Evolutionary conservation across 2,888 invertebrate genomes (phyloP).

Genomic region (Melanophora roralis): DNA sequence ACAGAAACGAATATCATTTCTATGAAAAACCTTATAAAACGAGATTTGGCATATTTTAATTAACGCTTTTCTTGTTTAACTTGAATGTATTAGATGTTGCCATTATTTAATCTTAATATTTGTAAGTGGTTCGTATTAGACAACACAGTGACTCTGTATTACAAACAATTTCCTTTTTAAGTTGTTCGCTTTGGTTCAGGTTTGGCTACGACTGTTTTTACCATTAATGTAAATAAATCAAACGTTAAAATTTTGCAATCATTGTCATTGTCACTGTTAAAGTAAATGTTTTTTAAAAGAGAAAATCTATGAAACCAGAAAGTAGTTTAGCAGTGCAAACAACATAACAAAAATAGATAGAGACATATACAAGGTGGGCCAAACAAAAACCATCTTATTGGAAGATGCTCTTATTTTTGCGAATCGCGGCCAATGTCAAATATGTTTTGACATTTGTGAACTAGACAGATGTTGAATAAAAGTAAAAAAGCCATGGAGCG

Average conservation of each 20-base stretch:
- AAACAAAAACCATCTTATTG: too few relatives aligned
- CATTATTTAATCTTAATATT: background rate
- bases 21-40: too few relatives aligned
- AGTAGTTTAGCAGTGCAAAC: background rate
- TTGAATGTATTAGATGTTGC: too few relatives aligned
- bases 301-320: background rate
- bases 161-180: slow-evolving; percentile 28
- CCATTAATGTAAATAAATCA: slow-evolving; percentile 8
- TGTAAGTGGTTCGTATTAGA: background rate
- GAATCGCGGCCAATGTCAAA: too few relatives aligned
- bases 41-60: too few relatives aligned
- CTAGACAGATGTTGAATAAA: too few relatives aligned
- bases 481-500: too few relatives aligned
- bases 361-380: too few relatives aligned
- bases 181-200: background rate
- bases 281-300: slow-evolving; percentile 38
- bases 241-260: slow-evolving; percentile 29
- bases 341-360: background rate
- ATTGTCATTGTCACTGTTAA: slow-evolving; percentile 56
- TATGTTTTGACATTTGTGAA: too few relatives aligned
- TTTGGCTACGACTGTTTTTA: background rate
- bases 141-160: slow-evolving; percentile 18
- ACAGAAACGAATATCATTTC: too few relatives aligned
- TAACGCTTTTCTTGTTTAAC: too few relatives aligned
- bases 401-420: too few relatives aligned